Conservation (phyloP, 2,797 vertebrate genomes). For the Furcifer pardalis region DNA sequence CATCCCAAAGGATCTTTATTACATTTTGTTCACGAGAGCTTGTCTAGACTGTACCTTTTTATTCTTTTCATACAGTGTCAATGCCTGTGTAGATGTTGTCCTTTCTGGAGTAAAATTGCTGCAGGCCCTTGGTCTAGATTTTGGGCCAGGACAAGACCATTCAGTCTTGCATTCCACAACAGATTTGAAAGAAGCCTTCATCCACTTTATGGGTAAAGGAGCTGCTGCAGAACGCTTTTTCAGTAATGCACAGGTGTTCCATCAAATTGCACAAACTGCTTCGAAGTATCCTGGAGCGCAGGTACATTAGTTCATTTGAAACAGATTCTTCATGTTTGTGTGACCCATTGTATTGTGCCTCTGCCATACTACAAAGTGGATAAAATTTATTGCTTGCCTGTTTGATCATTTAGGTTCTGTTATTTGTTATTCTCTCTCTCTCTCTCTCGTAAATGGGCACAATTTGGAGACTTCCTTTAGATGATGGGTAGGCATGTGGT, state of each 20-base stretch:
- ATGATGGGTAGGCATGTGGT: no score
- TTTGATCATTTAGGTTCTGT: background rate
- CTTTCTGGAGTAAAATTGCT: constrained; percentile 92
- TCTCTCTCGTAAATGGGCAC: no score
- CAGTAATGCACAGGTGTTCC: constrained; percentile 84
- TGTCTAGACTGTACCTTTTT: constrained; percentile 17
- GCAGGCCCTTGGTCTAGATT: constrained; percentile 87
- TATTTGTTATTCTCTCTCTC: background rate
- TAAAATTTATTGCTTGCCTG: background rate
- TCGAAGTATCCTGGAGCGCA: constrained; percentile 88
- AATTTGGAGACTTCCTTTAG: no score
- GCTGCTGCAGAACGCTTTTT: constrained; percentile 96
- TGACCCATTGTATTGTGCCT: background rate
- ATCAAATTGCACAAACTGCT: constrained; percentile 83
- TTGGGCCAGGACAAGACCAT: constrained; percentile 82
- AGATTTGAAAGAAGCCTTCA: constrained; percentile 88
- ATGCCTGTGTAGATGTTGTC: constrained; percentile 95
- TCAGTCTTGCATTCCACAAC: constrained; percentile 81
- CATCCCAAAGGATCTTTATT: background rate
- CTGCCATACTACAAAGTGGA: background rate
- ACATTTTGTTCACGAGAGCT: background rate
- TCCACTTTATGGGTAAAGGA: constrained; percentile 89
- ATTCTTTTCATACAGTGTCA: constrained; percentile 80
- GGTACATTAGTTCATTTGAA: constrained; percentile 70
- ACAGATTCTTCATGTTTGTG: rapidly evolving